These are phyloP conservation scores for Echinarachnius parma DNA, from an alignment of 53 echinoderm and acorn worm genomes.

Conservation along the genomic window DNA sequence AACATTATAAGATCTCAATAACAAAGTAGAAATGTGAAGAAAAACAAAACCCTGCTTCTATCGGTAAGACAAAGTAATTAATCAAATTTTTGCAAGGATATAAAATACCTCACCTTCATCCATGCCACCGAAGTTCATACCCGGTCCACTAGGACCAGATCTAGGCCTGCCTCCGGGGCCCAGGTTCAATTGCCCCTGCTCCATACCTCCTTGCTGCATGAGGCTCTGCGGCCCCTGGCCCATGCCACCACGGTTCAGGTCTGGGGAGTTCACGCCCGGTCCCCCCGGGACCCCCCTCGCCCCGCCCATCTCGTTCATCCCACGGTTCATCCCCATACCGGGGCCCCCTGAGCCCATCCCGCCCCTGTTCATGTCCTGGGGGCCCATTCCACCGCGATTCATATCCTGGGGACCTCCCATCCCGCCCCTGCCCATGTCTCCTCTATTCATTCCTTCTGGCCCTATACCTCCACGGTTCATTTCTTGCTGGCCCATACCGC, in stretches of 20 bases:
- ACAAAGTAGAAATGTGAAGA: too few species aligned
- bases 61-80: too few species aligned
- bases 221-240: constrained; percentile 24
- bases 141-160: constrained; percentile 5
- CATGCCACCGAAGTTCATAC: constrained; percentile 34
- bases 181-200: constrained; percentile 13
- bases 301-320: neutral
- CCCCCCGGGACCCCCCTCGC: neutral
- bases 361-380: constrained; percentile 14
- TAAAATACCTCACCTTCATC: constrained; percentile 34
- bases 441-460: neutral
- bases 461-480: constrained; percentile 19
- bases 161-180: neutral
- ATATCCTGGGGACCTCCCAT: neutral
- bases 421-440: constrained; percentile 17
- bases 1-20: too few species aligned
- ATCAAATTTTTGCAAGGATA: too few species aligned
- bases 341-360: neutral
- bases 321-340: constrained; percentile 12
- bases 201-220: constrained; percentile 37
- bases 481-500: constrained; percentile 22
- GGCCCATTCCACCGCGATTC: constrained; percentile 4
- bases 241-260: constrained; percentile 18
- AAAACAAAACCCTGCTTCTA: too few species aligned
- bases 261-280: neutral